Percentiles rank a stretch among this genome's conserved stretches.
These are phyloP conservation scores for Lasioglossum zephyrum DNA, from an alignment of 2,888 invertebrate species.

Conservation along the genomic window DNA sequence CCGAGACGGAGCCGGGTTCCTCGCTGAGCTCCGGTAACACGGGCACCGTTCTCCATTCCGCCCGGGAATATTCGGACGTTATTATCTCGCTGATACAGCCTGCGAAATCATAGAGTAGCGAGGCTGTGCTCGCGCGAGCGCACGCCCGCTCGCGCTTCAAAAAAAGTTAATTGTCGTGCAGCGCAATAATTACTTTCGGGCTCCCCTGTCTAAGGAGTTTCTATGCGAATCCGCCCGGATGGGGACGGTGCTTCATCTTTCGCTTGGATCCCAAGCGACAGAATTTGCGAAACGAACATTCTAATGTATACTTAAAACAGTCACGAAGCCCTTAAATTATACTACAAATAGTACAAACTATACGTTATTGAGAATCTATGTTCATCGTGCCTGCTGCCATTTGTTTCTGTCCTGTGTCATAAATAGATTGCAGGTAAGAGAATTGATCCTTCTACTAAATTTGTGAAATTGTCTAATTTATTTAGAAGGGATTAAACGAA, in stretches of 20 bases:
- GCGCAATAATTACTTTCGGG: constrained; percentile 80
- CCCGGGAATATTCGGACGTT: constrained; percentile 69
- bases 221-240: constrained; percentile 42
- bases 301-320: neutral
- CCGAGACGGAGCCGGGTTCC: neutral
- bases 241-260: constrained; percentile 20
- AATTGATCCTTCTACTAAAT: no score
- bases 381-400: no score
- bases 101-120: constrained; percentile 79
- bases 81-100: constrained; percentile 78
- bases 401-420: neutral
- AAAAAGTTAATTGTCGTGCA: constrained; percentile 82
- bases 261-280: neutral
- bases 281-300: neutral
- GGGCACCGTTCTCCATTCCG: constrained; percentile 34
- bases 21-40: constrained; percentile 27
- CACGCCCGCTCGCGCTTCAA: constrained; percentile 56
- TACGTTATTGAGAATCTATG: neutral
- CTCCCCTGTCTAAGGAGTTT: constrained; percentile 19
- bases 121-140: constrained; percentile 11
- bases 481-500: no score
- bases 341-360: neutral
- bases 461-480: no score
- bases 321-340: neutral
- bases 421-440: no score